phyloP scores from a whole-genome alignment of 2,113 vertebrate species.

The Cryptomyrus ogoouensis region DNA sequence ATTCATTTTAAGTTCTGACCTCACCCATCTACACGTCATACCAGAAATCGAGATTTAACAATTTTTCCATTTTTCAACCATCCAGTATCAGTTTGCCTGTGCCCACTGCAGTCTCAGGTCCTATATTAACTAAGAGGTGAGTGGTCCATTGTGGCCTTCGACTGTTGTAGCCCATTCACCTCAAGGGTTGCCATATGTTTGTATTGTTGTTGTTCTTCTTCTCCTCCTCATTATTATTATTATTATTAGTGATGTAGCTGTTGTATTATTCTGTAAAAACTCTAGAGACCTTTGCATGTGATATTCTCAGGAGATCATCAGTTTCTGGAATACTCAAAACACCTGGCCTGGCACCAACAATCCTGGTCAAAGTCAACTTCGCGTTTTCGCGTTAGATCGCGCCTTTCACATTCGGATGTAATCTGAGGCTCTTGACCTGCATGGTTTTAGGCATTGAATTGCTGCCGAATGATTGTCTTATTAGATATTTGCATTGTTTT shows the following conservation, averaged over 20 bases:
- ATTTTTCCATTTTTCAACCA: not conserved
- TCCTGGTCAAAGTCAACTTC: not conserved
- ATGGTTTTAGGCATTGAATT: not conserved
- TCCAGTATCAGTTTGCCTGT: not conserved
- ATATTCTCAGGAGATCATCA: not conserved
- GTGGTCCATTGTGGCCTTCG: too few relatives aligned
- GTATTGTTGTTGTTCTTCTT: too few relatives aligned
- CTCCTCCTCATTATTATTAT: not conserved
- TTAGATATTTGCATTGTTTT: not conserved
- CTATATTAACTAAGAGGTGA: too few relatives aligned
- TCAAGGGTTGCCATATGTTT: too few relatives aligned
- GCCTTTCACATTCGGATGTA: not conserved
- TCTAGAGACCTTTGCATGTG: not conserved
- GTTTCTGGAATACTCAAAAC: not conserved
- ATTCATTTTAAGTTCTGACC: not conserved
- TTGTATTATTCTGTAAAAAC: not conserved
- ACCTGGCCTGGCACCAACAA: not conserved
- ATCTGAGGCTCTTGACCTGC: not conserved
- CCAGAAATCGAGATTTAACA: not conserved
- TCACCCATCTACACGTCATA: not conserved
- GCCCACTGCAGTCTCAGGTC: not conserved
- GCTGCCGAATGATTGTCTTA: not conserved
- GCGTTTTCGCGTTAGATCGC: not conserved
- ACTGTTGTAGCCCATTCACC: not conserved
- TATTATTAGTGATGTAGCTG: not conserved